Base-by-base conservation (phyloP, 2,113 vertebrate species). In the Pampusana beccarii region DNA sequence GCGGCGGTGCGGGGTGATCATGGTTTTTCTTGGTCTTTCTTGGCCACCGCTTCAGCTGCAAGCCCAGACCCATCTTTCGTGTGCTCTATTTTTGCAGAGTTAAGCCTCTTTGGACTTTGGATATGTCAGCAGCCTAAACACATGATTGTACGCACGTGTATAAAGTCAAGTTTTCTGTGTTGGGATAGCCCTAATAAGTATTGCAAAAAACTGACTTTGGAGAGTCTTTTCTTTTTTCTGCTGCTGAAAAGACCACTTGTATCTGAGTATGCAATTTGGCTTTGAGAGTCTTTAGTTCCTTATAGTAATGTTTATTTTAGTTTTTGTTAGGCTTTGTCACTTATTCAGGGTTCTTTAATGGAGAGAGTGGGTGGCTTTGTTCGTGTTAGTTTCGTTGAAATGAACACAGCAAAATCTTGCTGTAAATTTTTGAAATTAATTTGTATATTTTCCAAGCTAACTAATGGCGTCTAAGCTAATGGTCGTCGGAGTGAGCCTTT, bases 71-170 rank as follows among this genome's bases (percentile, higher is more conserved):
- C 33, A 19, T 12, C 23, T 9, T 3, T 7, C 5, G 0, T 1
- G 3, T 2, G 51, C 73, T 36, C 24, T 28, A 0, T 4, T 14
- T 58, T 9, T 2, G 65, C 31, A 3, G 28, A 11, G 33, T 6
- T 58, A 5, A 36, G 61, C 17, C 34, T 10, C 16, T 42, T 2
- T 8, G 36, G 11, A 5, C 25, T 1, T 7, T 1, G 54, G 8
- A 0, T 16, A 0, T 23, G 9, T 9, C 9, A 2, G 56, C 36
- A 38, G 21, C 34, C 29, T 28, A 0, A 2, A 26, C 54, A 29
- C 29, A 0, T 12, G 38, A 3, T 13, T 10, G 25, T 12, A 1
- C 5, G 16, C 16, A 4, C 0, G 11, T 19, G 6, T n/a, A 6
- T 66, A 0, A 18, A 44, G 10, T 46, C 40, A 29, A 3, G 28